Conservation (phyloP, 2,113 vertebrate species). For the Gadus macrocephalus region DNA sequence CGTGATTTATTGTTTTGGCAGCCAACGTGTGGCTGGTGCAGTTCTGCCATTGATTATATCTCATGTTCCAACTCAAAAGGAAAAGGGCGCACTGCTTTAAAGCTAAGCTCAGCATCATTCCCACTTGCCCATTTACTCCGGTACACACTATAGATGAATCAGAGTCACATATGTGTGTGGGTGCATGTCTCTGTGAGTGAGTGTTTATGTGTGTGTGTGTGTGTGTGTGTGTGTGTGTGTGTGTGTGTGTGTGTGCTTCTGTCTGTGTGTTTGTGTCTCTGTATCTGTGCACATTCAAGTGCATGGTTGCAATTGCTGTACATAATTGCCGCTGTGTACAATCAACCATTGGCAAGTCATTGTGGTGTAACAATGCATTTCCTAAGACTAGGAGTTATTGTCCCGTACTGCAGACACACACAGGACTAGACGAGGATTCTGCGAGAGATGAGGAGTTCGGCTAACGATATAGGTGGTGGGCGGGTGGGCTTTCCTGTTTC, state of each 20-base stretch:
- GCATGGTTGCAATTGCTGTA: neutral
- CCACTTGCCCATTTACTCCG: too few species aligned
- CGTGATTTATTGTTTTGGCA: slow-evolving; percentile 53
- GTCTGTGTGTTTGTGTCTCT: slow-evolving; percentile 2
- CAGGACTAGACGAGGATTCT: too few species aligned
- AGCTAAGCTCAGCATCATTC: slow-evolving; percentile 17
- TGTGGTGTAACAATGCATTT: too few species aligned
- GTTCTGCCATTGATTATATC: slow-evolving; percentile 46
- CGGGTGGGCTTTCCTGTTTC: too few species aligned
- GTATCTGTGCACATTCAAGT: neutral
- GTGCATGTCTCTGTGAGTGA: neutral
- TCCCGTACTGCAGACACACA: too few species aligned
- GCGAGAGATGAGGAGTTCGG: too few species aligned
- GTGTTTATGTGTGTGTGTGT: neutral
- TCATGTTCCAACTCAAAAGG: slow-evolving; percentile 43
- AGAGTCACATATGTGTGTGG: neutral
- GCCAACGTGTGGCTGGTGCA: slow-evolving; percentile 34
- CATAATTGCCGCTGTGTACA: neutral
- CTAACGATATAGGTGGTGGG: too few species aligned
- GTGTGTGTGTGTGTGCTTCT: neutral
- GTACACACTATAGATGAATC: neutral
- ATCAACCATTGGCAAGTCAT: too few species aligned
- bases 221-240: too few species aligned
- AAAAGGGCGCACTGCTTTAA: slow-evolving; percentile 31
- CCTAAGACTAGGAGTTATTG: too few species aligned